phyloP scores from a whole-genome alignment of 1,140 invertebrate genomes.

The Protaetia brevitarsis region DNA sequence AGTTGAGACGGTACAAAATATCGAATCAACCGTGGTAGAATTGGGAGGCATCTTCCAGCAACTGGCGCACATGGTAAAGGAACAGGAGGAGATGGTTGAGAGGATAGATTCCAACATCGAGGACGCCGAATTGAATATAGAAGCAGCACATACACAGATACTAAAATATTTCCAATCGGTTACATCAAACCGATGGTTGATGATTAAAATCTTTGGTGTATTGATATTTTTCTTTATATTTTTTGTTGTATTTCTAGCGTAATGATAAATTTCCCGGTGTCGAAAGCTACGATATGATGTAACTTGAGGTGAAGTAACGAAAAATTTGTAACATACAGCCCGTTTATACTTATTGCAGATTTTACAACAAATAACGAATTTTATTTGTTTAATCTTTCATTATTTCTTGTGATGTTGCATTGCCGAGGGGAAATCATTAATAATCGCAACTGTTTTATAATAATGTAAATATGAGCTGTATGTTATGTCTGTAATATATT shows the following conservation, averaged over 20 bases:
- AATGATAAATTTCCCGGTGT: too few relatives aligned
- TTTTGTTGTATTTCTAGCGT: constrained; percentile 94
- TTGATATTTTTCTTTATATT: constrained; percentile 99
- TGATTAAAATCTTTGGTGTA: constrained; percentile 99
- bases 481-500: not conserved
- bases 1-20: constrained; percentile 98
- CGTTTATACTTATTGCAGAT: not conserved
- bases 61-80: constrained; percentile 97
- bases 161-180: constrained; percentile 98
- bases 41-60: constrained; percentile 98
- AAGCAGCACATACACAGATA: constrained; percentile 95
- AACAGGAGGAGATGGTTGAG: constrained; percentile 98
- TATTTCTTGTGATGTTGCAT: too few relatives aligned
- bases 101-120: constrained; percentile 97
- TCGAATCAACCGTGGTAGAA: constrained; percentile 98
- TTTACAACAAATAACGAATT: not conserved
- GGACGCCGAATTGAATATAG: constrained; percentile 93
- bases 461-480: not conserved
- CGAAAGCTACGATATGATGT: too few relatives aligned
- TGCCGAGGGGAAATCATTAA: too few relatives aligned
- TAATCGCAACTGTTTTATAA: not conserved
- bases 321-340: not conserved
- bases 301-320: not conserved
- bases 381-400: too few relatives aligned
- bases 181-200: constrained; percentile 96